Evolutionary conservation across 1,140 invertebrate species (phyloP), one percentile per base, ranked within the genome.

Genomic region (Ostrea edulis): DNA sequence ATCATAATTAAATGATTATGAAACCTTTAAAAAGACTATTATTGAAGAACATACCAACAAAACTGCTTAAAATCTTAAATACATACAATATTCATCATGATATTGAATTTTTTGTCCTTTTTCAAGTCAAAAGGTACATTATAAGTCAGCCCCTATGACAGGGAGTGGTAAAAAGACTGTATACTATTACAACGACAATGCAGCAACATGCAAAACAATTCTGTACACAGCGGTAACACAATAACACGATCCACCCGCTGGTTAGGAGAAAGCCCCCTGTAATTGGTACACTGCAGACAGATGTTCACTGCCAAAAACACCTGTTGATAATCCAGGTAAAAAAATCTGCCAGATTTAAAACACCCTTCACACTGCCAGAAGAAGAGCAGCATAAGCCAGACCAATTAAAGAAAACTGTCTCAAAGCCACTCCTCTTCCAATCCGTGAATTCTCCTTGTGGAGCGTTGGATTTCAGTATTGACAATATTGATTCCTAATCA

Each of bases 271-370:
- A 35, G 11, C 68, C 29, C 68, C 22, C 68, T 77, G 29, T 77
- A 77, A 77, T 77, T 77, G 68, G 68, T 29, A 77, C 68, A 77
- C 68, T 25, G 22, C 11, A 77, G 68, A 77, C 68, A 77, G 68
- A 77, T 77, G 68, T 77, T 77, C 68, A 77, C 68, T 77, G 68
- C 68, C 68, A 77, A 77, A 68, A 77, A 77, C 68, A 77, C 68
- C 68, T 77, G 68, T 77, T 77, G 68, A 77, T 77, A 29, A 77
- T 77, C 25, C 68, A 77, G 68, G 68, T 77, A 77, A 77, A 77
- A 77, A 77, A 62, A 77, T 29, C 8, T 17, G 25, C 22, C 29
- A 12, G 68, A 77, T 77, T 77, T 77, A 77, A 77, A 77, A 77
- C 68, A 77, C 68, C 68, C 68, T 29, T 77, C 68, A 29, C 68